phyloP scores from a whole-genome alignment of 2,888 invertebrate species.

The Eristalinus aeneus region DNA sequence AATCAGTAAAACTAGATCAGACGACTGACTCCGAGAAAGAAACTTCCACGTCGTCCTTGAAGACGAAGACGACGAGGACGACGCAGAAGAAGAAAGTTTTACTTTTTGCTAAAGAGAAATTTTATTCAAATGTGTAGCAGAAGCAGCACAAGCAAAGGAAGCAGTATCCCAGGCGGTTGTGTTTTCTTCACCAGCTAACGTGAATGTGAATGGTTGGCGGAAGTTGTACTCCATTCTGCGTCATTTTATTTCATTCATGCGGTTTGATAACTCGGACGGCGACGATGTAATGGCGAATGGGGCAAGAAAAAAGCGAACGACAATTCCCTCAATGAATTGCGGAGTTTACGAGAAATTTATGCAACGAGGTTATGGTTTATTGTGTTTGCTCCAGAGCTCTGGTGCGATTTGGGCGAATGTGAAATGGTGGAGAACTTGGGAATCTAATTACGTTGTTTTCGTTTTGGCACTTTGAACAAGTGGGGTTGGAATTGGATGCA shows the following conservation, averaged over 20 bases:
- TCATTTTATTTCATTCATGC: constrained; percentile 46
- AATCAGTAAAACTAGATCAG: constrained; percentile 59
- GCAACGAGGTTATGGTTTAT: constrained; percentile 26
- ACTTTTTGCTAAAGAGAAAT: constrained; percentile 31
- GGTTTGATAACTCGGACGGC: constrained; percentile 21
- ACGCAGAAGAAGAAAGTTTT: constrained; percentile 54
- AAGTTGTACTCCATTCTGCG: constrained; percentile 38
- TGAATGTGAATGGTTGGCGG: constrained; percentile 26
- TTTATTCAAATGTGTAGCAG: constrained; percentile 62
- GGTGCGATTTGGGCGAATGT: neutral
- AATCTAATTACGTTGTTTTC: constrained; percentile 26
- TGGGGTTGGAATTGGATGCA: neutral
- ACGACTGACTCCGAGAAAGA: constrained; percentile 38
- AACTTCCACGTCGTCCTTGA: constrained; percentile 61
- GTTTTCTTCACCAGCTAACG: constrained; percentile 18
- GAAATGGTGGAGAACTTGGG: neutral
- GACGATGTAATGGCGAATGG: neutral
- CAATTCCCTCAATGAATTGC: constrained; percentile 38
- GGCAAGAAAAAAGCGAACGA: neutral
- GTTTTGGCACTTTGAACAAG: neutral
- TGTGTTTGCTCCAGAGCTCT: constrained; percentile 1
- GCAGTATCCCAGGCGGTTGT: constrained; percentile 14
- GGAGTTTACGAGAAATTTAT: constrained; percentile 35
- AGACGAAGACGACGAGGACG: constrained; percentile 59
- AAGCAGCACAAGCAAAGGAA: constrained; percentile 3